phyloP scores from a whole-genome alignment of 2,797 vertebrate genomes.

The Hyperoplus immaculatus region DNA sequence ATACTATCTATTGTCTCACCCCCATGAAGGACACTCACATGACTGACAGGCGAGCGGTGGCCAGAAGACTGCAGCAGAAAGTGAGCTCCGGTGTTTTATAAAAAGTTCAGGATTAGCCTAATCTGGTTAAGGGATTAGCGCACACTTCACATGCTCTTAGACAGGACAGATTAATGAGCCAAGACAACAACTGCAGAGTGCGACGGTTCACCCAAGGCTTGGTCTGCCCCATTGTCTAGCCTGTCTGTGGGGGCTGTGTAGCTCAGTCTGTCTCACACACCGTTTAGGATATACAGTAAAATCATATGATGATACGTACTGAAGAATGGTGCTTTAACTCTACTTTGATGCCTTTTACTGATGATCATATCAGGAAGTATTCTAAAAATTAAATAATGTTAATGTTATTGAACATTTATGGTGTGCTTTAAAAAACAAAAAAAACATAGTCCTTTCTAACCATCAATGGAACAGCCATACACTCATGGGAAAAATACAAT shows the following conservation, averaged over 20 bases:
- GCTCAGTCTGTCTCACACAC: neutral
- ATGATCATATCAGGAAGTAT: neutral
- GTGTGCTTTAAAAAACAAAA: too few species aligned
- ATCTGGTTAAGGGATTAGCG: slow-evolving; percentile 87
- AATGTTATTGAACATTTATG: too few species aligned
- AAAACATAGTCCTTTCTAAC: too few species aligned
- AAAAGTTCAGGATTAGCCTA: slow-evolving; percentile 85
- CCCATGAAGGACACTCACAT: slow-evolving; percentile 22
- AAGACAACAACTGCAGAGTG: slow-evolving; percentile 51
- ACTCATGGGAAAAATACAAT: too few species aligned
- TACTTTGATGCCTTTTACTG: neutral
- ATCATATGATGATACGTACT: neutral
- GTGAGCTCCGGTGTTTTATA: slow-evolving; percentile 74
- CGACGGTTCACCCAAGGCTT: slow-evolving; percentile 4
- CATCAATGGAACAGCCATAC: too few species aligned
- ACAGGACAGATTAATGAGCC: slow-evolving; percentile 67
- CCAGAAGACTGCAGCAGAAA: slow-evolving; percentile 39
- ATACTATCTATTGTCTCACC: neutral
- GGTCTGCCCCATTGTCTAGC: slow-evolving; percentile 10
- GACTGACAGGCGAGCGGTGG: neutral
- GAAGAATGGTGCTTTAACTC: neutral
- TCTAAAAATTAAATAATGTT: neutral
- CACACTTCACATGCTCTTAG: slow-evolving; percentile 76
- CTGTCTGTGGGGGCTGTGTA: neutral
- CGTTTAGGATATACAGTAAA: too few species aligned